Base-by-base conservation (phyloP, 2,797 vertebrate species). In the Botia almorhae region DNA sequence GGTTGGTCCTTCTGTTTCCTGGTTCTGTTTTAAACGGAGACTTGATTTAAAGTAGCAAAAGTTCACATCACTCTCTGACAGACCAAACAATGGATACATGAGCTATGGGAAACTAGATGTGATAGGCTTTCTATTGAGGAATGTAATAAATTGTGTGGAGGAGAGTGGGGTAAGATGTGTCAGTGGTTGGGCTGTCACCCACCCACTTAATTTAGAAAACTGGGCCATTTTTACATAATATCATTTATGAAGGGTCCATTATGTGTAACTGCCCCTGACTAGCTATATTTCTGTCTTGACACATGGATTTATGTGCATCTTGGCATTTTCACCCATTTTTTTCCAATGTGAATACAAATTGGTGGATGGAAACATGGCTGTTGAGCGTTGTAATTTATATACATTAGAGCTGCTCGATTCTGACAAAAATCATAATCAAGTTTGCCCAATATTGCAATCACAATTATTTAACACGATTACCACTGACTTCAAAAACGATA, bases 1-100 rank as follows among this genome's bases (percentile, higher is more conserved):
- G 53, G 48, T 69, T 53, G 33, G 36, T 53, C 46, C 17, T 78
- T 11, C 64, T 61, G 72, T 80, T 83, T 67, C 26, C 61, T 60
- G 61, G 12, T 13, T 17, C 33, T 39, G 58, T 53, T 67, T 67
- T 68, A 16, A 14, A 55, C 60, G 48, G 36, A 71, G 78, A 36
- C n/a, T 50, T 68, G 71, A 74, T 58, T 60, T 55, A 51, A 65
- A 26, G 36, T 17, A 33, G 16, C 50, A 43, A 58, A 74, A 23
- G 67, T 74, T 73, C 29, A 67, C 19, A 21, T 77, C 65, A 76
- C 39, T 76, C 39, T 39, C 26, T 71, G 68, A 50, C 46, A 53
- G 56, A 67, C 23, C 14, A 23, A 71, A 71, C 58, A 78, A 78
- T 78, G 56, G n/a, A 68, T 13, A 16, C 11, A 60, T 78, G 13